Evolutionary conservation across 2,888 invertebrate genomes (phyloP).

Genomic region (Hartigia nigra): DNA sequence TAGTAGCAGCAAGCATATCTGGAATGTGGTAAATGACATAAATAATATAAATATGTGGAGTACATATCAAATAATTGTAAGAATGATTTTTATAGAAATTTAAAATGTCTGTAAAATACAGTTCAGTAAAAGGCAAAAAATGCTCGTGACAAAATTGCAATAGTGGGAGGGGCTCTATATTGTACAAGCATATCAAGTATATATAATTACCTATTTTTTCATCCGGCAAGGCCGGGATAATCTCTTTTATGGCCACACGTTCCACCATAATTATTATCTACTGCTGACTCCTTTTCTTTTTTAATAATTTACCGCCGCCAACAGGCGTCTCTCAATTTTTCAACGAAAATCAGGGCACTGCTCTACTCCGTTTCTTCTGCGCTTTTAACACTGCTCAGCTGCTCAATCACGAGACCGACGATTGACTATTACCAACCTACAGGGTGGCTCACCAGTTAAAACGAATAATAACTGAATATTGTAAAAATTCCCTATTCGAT

Average conservation of each 20-base stretch:
- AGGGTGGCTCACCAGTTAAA: neutral
- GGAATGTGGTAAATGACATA: conserved; percentile 51
- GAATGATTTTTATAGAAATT: neutral
- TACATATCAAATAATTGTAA: neutral
- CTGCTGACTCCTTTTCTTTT: conserved; percentile 8
- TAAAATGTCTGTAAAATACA: neutral
- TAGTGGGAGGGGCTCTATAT: conserved; percentile 58
- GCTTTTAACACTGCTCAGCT: conserved; percentile 38
- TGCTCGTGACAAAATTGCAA: conserved; percentile 19
- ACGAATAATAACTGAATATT: neutral
- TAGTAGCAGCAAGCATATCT: conserved; percentile 97
- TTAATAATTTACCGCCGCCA: conserved; percentile 19
- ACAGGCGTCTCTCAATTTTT: conserved; percentile 20
- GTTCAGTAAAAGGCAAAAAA: neutral
- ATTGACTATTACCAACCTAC: conserved; percentile 23
- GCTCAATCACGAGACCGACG: conserved; percentile 53
- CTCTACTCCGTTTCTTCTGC: conserved; percentile 1
- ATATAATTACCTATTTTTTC: conserved; percentile 83
- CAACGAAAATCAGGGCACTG: conserved; percentile 8
- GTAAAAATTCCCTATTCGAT: conserved; percentile 1
- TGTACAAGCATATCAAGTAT: neutral
- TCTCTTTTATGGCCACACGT: conserved; percentile 72
- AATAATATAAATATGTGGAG: neutral
- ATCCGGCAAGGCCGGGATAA: conserved; percentile 81
- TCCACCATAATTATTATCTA: conserved; percentile 49